Base-by-base conservation (phyloP, 1,140 invertebrate species). In the Drosophila nannoptera region DNA sequence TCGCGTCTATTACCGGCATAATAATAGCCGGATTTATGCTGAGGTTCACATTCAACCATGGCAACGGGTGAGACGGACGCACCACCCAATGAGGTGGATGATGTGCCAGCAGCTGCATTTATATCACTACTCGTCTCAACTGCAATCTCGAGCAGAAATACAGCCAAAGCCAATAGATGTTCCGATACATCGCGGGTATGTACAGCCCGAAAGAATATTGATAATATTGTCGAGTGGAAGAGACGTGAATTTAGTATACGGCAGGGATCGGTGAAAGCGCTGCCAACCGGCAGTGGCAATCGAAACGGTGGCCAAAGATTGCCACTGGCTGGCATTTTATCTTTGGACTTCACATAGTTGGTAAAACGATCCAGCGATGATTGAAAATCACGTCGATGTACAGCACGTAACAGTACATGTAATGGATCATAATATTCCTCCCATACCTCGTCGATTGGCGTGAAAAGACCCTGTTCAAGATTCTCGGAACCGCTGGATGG, bases 391-490 rank as follows among this genome's bases (percentile, higher is more conserved):
- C 94, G 92, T 38, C 96, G 91, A 90, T 99, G 97, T 2, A 98
- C 96, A 29, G 97, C 96, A 81, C 98, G 91, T 2, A 98, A 90
- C 16, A 97, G 90, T 5, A 98, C 96, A 89, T 98, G 96, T 48
- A 99, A 92, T 3, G 98, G 98, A 91, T 99, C 97, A 89, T 97
- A 99, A 75, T 97, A 93, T 59, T 94, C 92, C 84, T 97, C 94
- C 97, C 97, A 99, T 22, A 99, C 95, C 22, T 92, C 91, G 35
- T 95, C 91, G 90, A 96, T 96, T 7, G 97, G 97, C 43, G 95
- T 94, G 90, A 98, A 99, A 90, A 97, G 95, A 9, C 97, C 97
- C 89, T 99, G 97, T 81, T 97, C 95, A 91, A 98, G 94, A 68
- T 94, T 95, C 90, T 92, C 92, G 0, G 91, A 92, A 4, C 91